A percentile compares a stretch with the other conserved stretches of the same genome.
These are phyloP conservation scores for Buphagus erythrorhynchus DNA, from an alignment of 2,797 vertebrate species.

Conservation along the genomic window DNA sequence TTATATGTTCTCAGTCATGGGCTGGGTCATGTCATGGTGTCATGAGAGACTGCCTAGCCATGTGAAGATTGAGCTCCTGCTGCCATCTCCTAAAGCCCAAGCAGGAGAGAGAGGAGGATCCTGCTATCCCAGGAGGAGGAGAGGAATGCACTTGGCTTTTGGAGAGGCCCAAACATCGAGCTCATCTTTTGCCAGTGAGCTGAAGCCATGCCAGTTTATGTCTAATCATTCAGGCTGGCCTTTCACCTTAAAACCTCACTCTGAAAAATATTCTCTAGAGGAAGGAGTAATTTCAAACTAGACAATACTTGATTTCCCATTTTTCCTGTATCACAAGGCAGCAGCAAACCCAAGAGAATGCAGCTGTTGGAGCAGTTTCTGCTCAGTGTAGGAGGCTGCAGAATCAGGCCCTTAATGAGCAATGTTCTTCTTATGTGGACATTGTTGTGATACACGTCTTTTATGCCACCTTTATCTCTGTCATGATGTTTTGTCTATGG, in stretches of 20 bases:
- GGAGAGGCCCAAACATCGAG: background rate
- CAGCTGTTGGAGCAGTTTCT: background rate
- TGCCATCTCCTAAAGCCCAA: background rate
- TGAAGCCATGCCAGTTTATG: background rate
- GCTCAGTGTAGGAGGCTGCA: background rate
- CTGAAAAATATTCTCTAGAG: background rate
- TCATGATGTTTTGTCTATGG: background rate
- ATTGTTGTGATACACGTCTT: background rate
- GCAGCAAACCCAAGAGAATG: background rate
- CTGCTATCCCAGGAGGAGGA: background rate
- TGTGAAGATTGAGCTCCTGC: fast-evolving
- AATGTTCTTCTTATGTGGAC: fast-evolving
- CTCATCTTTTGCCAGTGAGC: background rate
- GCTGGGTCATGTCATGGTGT: background rate
- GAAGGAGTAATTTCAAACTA: background rate
- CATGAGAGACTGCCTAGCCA: background rate
- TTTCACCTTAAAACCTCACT: background rate
- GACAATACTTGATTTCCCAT: background rate
- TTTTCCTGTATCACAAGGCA: background rate
- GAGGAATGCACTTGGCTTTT: fast-evolving
- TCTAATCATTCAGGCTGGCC: background rate
- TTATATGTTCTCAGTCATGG: background rate
- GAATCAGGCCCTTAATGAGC: background rate
- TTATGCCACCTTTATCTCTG: background rate
- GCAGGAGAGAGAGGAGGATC: background rate